A percentile compares a stretch with the other conserved stretches of the same genome.
phyloP scores from a whole-genome alignment of 2,797 vertebrate species.

The Craterocephalus amniculus region DNA sequence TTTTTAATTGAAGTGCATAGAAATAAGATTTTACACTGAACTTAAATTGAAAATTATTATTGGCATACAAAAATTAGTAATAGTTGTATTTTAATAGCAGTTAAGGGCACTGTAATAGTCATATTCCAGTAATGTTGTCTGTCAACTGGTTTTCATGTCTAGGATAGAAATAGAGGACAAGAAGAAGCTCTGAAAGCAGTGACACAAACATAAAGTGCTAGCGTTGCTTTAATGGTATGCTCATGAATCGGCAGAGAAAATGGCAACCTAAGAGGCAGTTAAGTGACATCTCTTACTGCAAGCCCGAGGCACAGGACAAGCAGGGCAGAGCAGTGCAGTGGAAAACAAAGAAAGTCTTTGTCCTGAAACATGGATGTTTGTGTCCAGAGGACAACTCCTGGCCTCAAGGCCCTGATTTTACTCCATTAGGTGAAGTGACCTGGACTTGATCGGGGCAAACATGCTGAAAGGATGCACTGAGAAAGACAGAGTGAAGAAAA shows the following conservation, averaged over 20 bases:
- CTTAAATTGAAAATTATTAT: background rate
- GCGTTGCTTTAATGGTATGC: conserved; percentile 67
- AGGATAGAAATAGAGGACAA: conserved; percentile 29
- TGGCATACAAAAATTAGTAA: background rate
- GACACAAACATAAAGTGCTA: conserved; percentile 71
- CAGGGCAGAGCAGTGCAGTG: conserved; percentile 30
- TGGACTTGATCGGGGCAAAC: conserved; percentile 72
- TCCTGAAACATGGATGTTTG: conserved; percentile 57
- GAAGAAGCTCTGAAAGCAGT: conserved; percentile 51
- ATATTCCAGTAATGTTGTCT: conserved; percentile 11
- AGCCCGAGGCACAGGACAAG: conserved; percentile 52
- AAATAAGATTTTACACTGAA: too few relatives aligned
- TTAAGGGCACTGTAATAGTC: background rate
- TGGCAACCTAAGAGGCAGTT: conserved; percentile 68
- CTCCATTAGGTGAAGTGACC: conserved; percentile 77
- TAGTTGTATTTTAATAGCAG: background rate
- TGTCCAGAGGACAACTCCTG: conserved; percentile 44
- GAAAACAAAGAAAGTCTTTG: conserved; percentile 48
- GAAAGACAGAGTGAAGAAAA: conserved; percentile 55
- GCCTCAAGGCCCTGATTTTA: conserved; percentile 55
- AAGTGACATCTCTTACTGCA: conserved; percentile 66
- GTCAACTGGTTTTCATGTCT: conserved; percentile 35
- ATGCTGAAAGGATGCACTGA: conserved; percentile 63
- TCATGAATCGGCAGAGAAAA: conserved; percentile 74
- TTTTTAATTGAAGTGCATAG: background rate